Evolutionary conservation across 2,113 vertebrate species (phyloP).

Genomic region (Prolemur simus): DNA sequence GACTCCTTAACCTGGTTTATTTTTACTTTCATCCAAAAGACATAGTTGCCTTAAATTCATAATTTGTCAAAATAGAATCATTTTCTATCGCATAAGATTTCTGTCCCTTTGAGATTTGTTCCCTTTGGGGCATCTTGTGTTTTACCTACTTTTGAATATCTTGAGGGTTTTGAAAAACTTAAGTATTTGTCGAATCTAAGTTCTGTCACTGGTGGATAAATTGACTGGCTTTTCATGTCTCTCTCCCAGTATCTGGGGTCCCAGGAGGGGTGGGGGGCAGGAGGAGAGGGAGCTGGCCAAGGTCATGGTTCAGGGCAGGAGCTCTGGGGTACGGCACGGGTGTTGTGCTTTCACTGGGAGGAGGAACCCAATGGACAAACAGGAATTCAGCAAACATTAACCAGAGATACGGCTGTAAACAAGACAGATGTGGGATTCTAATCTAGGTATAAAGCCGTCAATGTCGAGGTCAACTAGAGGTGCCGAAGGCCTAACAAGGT

Average conservation of each 20-base stretch:
- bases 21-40: neutral
- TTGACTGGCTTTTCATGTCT: neutral
- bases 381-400: neutral
- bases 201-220: neutral
- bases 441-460: neutral
- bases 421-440: neutral
- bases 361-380: accelerated
- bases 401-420: neutral
- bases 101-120: neutral
- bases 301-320: neutral
- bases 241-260: neutral
- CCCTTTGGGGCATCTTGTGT: neutral
- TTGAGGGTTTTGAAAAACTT: neutral
- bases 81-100: neutral
- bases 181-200: neutral
- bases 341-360: neutral
- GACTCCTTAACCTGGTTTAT: neutral
- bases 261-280: neutral
- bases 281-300: neutral
- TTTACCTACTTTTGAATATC: neutral
- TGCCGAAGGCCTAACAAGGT: neutral
- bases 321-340: accelerated
- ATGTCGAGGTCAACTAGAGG: neutral
- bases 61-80: neutral
- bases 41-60: neutral